Evolutionary conservation across 2,797 vertebrate species (phyloP), one percentile per base, ranked within the genome.

Genomic region (Clarias laeviceps): DNA sequence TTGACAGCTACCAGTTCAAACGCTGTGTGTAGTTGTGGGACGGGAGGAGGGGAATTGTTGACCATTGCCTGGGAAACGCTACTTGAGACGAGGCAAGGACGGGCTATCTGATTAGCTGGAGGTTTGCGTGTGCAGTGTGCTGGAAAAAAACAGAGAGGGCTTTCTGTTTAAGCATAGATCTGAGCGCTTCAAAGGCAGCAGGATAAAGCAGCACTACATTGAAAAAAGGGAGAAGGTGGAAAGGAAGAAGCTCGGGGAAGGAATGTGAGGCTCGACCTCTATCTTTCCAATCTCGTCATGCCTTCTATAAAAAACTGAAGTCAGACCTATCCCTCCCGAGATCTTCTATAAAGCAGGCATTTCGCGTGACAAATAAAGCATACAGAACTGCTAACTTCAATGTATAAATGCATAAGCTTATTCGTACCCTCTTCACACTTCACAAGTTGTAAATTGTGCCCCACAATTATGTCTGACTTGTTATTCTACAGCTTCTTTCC

Each of bases 51-150:
- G 95, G 59, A 94, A 96, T 97, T 97, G 95, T 96, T 95, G 77
- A 73, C 91, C n/a, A 96, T 97, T 96, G 94, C 97, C 92, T 93
- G 92, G 95, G 97, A 94, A 96, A 98, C 96, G 88, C 89, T 90
- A 88, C 88, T 91, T 92, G 91, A 95, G 92, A 96, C 95, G 94
- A 90, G 92, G 92, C 93, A 93, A 94, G 94, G 94, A 87, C 89
- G 91, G 94, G 91, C 94, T 11, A 56, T 95, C 94, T 96, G 94
- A 96, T 91, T 90, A 95, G 95, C 93, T 84, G 89, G 94, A 91
- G 92, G 93, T 95, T 94, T 92, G 93, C 92, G 94, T 77, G 94
- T 94, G 94, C 93, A 90, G 92, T 94, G 92, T 86, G 87, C 94
- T 94, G 93, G 94, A 95, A 95, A 92, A 90, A 83, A 66, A 15